Base-by-base conservation (phyloP, 2,888 invertebrate genomes). In the Tachina lurida region DNA sequence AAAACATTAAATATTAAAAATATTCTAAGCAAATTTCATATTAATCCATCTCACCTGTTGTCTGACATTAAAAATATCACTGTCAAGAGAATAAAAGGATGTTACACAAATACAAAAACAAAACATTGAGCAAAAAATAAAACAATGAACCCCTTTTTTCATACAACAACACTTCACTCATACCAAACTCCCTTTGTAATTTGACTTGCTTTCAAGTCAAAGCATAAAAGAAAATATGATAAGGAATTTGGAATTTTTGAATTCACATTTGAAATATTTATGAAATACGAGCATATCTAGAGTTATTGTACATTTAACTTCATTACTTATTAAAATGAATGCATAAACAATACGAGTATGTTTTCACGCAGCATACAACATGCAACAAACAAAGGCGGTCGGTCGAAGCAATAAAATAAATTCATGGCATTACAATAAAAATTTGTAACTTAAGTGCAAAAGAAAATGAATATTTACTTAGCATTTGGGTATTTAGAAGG, bases 261-360 rank as follows among this genome's bases (percentile, higher is more conserved):
- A 79, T 76, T 79, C 56, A 73, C 63, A 81, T 81, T 83, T 83
- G 60, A 86, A 86, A 83, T 83, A 86, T 86, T 83, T 82, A 86
- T 86, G 71, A 76, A 75, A 79, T 76, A 79, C 22, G 45, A 31
- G 31, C 7, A 31, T 67, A 10, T 41, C 0, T 2, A 19, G 71
- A 12, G 31, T 17, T 54, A 54, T 43, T 74, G 39, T 56, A 56
- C 19, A 62, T 54, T 62, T 65, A 39, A 52, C 52, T 76, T 79
- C 71, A 86, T 86, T 86, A 86, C 73, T 83, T 86, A 86, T 86
- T 83, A 67, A 86, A 82, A 82, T 86, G 71, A 82, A 86, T 82
- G 79, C 85, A 82, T 71, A 62, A 82, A 86, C 85, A 86, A 85
- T 86, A n/a, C n/a, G n/a, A n/a, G n/a, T n/a, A 86, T 79, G 78